These are phyloP conservation scores for Colossoma macropomum DNA, from an alignment of 2,113 vertebrate species.

Conservation along the genomic window DNA sequence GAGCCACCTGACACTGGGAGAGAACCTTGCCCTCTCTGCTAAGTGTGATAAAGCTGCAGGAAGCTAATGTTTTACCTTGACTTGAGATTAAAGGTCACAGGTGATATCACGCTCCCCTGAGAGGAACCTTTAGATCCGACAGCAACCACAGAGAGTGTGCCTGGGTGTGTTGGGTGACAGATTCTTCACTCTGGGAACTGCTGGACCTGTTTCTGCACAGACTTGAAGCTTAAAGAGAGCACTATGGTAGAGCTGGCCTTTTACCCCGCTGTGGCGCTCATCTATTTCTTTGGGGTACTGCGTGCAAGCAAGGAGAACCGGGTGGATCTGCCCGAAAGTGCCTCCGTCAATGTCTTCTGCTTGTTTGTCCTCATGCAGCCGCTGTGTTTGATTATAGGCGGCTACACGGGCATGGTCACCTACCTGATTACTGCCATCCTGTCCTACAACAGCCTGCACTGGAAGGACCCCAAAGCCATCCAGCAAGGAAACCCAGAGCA, in stretches of 20 bases:
- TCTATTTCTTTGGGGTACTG: slow-evolving; percentile 80
- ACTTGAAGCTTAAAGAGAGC: slow-evolving; percentile 11
- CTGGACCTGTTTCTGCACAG: not conserved
- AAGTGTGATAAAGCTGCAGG: slow-evolving; percentile 32
- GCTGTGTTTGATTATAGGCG: slow-evolving; percentile 75
- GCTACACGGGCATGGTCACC: slow-evolving; percentile 76
- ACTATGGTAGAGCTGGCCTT: slow-evolving; percentile 75
- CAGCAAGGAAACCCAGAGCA: not conserved
- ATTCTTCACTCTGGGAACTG: not conserved
- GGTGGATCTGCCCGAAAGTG: slow-evolving; percentile 74
- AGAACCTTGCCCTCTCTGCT: slow-evolving; percentile 40
- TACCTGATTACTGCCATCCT: slow-evolving; percentile 74
- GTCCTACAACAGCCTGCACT: slow-evolving; percentile 80
- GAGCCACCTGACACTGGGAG: slow-evolving; percentile 20
- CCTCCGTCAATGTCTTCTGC: slow-evolving; percentile 81
- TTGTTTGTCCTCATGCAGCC: slow-evolving; percentile 82
- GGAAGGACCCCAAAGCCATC: slow-evolving; percentile 52
- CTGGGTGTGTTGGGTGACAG: not conserved
- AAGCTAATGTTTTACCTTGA: slow-evolving; percentile 77
- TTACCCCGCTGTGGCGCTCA: slow-evolving; percentile 77
- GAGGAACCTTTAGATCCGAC: not conserved
- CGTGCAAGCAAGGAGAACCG: slow-evolving; percentile 66
- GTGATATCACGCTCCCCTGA: not conserved
- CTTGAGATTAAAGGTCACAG: slow-evolving; percentile 72
- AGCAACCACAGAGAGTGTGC: not conserved